Base-by-base conservation (phyloP, 2,888 invertebrate species). In the Eupithecia insigniata region DNA sequence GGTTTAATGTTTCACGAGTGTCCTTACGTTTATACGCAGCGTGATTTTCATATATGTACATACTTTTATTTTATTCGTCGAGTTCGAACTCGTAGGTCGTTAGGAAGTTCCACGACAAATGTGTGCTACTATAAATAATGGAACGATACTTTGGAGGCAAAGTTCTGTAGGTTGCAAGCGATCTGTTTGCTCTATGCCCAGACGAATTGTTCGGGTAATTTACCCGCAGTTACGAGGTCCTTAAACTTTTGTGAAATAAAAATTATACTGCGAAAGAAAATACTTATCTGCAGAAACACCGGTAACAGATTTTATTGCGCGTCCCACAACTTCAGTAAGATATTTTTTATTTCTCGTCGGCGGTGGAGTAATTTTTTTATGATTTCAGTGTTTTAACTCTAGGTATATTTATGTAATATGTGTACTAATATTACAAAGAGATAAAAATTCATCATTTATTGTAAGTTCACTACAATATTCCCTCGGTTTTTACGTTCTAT, bases 1-100 rank as follows among this genome's bases (percentile, higher is more conserved):
- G 88, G 87, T 86, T 87, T 86, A 85, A 87, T 84, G 85, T 84
- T 84, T 81, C 84, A 81, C 83, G 82, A 70, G 83, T 77, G 79
- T 78, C 80, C 80, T 79, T 70, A 75, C 73, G 76, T 81, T 62
- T 80, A 78, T 80, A 79, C 79, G 83, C 80, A 80, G 80, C 76
- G 79, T 81, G 77, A 85, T 84, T 84, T 86, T 87, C 83, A 81
- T n/a, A n/a, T n/a, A n/a, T n/a, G n/a, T n/a, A n/a, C 80, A 81
- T 81, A 76, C 73, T 82, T 82, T 82, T 81, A 81, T 83, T 82
- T 82, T 81, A 82, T 83, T 81, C 72, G 60, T 68, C 70, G 64
- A 72, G 70, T 70, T 72, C 65, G 22, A 22, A n/a, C 18, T 51
- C 51, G 60, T 58, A 67, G 75, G 74, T 73, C 72, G 79, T 83